Evolutionary conservation across 2,113 vertebrate genomes (phyloP).

Genomic region (Cochlearius cochlearius): DNA sequence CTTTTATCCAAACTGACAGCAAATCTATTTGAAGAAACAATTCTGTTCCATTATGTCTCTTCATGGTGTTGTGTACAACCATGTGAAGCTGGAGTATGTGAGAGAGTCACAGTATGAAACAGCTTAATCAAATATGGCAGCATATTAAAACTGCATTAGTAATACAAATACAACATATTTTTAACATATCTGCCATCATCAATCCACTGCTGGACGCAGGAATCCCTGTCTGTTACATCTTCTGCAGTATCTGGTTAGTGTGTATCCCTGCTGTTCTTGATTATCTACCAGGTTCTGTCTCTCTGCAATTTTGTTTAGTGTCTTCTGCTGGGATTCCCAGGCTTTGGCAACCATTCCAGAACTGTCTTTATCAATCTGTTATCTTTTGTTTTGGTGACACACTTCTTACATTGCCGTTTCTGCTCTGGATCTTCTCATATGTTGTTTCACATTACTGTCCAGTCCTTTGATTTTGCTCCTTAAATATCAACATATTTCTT

Average conservation of each 20-base stretch:
- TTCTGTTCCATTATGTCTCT: neutral
- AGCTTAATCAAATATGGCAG: neutral
- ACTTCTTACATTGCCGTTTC: neutral
- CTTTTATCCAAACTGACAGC: neutral
- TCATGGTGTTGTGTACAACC: neutral
- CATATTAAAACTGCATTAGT: neutral
- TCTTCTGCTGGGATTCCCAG: neutral
- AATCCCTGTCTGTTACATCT: neutral
- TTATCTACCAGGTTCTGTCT: neutral
- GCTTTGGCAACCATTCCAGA: slow-evolving; percentile 1
- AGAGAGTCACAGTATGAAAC: neutral
- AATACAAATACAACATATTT: neutral
- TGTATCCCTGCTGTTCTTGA: neutral
- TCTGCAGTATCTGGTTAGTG: neutral
- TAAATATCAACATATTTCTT: neutral
- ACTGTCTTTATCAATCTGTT: neutral
- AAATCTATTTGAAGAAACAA: neutral
- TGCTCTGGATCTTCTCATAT: neutral
- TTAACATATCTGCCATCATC: neutral
- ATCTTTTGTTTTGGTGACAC: neutral
- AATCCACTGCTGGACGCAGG: neutral
- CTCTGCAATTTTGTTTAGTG: neutral
- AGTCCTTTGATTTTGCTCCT: neutral
- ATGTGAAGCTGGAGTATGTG: neutral
- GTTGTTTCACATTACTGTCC: neutral